Evolutionary conservation across 2,797 vertebrate species (phyloP).

Genomic region (Hypotaenidia philippensis): DNA sequence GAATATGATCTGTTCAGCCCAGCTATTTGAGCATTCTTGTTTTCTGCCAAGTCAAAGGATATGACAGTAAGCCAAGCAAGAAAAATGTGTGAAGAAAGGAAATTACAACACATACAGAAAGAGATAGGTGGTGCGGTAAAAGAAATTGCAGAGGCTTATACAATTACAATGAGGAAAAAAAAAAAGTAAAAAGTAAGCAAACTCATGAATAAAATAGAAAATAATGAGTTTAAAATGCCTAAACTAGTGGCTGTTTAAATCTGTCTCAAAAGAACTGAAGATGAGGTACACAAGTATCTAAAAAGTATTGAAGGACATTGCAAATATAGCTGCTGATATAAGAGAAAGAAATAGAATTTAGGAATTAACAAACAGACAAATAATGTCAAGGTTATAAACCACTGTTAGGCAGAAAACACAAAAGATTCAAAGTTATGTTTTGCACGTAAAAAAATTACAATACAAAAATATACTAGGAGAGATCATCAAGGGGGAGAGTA

Average conservation of each 20-base stretch:
- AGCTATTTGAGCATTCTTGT: not conserved
- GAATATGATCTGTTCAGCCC: not conserved
- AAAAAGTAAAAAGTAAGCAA: conserved; percentile 9
- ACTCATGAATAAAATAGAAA: conserved; percentile 29
- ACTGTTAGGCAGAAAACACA: not conserved
- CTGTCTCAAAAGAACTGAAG: not conserved
- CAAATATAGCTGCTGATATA: not conserved
- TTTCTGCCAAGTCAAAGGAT: conserved; percentile 15
- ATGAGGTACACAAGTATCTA: not conserved
- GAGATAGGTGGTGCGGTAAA: not conserved
- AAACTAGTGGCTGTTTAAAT: not conserved
- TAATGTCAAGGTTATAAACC: not conserved
- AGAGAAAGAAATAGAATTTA: not conserved
- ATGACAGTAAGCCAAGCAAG: not conserved
- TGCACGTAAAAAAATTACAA: not conserved
- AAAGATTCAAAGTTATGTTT: not conserved
- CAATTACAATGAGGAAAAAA: not conserved
- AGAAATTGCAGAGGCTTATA: not conserved
- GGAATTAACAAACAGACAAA: not conserved
- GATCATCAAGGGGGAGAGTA: not conserved
- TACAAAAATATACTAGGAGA: not conserved
- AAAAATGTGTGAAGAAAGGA: not conserved
- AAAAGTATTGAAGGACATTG: not conserved
- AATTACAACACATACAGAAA: not conserved
- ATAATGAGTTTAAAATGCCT: not conserved